Base-by-base conservation (phyloP, 92 coral and sea anemone genomes). In the Phenganax stokvisi region DNA sequence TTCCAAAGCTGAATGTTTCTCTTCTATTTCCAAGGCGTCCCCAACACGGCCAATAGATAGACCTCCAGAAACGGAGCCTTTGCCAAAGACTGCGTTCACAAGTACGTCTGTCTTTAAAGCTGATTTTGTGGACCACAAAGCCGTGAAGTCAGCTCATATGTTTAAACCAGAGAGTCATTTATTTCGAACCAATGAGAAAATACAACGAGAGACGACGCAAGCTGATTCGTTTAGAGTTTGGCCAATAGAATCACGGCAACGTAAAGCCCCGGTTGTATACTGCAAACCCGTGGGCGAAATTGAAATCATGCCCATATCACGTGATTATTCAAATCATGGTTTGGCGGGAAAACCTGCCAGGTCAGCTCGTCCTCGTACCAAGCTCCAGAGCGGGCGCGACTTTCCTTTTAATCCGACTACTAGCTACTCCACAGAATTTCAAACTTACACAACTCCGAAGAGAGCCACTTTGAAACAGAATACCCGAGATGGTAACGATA, bases 341-440 rank as follows among this genome's bases (percentile, higher is more conserved):
- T 89, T 78, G n/a, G 87, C 85, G 62, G 98, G 92, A 12, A 81
- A 89, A 12, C 98, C 98, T 28, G 98, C 98, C 10, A 88, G 66
- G 60, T 88, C 82, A 56, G 98, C 98, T 1, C 85, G 98, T 73
- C 98, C 98, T 28, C 90, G 93, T 77, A 93, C 98, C 57, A 93
- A 91, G 89, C 93, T 93, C 28, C 86, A 84, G 56, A 90, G 92
- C 67, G 98, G 98, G 44, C 89, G 98, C 15, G 97, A 93, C 76
- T 89, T 91, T 37, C 62, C 87, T 10, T 84, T 93, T 5, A 96
- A 89, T 61, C 93, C 92, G 57, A 93, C 85, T 20, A 93, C 98
- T 11, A 91, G 89, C 75, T 93, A 93, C 62, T 90, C 92, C 37
- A 78, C 85, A 53, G 88, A 89, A 83, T 93, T 93, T 56, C 85